Conservation (phyloP, 1,140 invertebrate genomes). For the Drosophila serrata region DNA sequence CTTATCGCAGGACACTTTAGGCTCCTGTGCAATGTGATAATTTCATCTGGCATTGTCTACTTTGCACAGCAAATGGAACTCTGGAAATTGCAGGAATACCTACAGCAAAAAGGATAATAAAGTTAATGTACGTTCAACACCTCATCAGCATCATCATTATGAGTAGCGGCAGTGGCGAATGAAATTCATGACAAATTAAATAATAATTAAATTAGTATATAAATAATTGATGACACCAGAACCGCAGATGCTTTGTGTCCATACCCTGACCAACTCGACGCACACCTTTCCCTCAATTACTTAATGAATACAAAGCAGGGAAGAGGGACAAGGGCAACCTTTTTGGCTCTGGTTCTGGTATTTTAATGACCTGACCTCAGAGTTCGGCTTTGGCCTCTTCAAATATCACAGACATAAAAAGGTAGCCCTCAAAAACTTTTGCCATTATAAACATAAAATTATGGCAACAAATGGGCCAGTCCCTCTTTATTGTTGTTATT, state of each 20-base stretch:
- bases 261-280: neutral
- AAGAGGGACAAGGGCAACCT: conserved; percentile 18
- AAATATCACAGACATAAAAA: conserved; percentile 55
- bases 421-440: conserved; percentile 67
- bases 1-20: conserved; percentile 18
- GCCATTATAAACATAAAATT: conserved; percentile 77
- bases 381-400: conserved; percentile 27
- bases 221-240: conserved; percentile 70
- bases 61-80: conserved; percentile 37
- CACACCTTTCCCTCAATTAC: conserved; percentile 65
- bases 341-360: conserved; percentile 33
- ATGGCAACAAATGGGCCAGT: conserved; percentile 46
- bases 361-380: conserved; percentile 58
- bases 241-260: conserved; percentile 41
- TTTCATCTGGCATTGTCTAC: conserved; percentile 26
- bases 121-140: conserved; percentile 41
- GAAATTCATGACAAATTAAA: conserved; percentile 63
- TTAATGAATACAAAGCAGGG: conserved; percentile 68
- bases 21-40: conserved; percentile 26
- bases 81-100: conserved; percentile 8
- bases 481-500: conserved; percentile 38
- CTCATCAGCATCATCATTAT: conserved; percentile 17
- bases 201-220: conserved; percentile 78
- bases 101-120: conserved; percentile 24
- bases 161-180: neutral